These are phyloP conservation scores for Balanococcus diminutus DNA, from an alignment of 2,888 invertebrate species.

Conservation along the genomic window DNA sequence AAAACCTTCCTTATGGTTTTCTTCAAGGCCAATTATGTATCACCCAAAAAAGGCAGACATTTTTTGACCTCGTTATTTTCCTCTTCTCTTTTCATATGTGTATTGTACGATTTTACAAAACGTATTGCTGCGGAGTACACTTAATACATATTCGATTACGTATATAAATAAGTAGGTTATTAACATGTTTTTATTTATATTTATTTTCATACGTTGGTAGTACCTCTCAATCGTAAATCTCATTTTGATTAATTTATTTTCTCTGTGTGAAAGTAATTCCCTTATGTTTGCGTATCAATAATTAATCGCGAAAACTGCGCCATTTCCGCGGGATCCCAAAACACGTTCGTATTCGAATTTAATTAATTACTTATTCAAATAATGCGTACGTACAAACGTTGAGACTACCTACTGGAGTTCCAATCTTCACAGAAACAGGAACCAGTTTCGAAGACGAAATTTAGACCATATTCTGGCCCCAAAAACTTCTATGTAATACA, in stretches of 20 bases:
- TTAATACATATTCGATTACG: neutral
- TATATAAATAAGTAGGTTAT: constrained; percentile 31
- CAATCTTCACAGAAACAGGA: neutral
- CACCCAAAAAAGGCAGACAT: neutral
- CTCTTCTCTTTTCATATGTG: neutral
- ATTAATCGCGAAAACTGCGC: neutral
- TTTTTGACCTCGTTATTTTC: neutral
- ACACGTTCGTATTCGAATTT: neutral
- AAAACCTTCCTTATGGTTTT: neutral
- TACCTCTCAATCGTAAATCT: neutral
- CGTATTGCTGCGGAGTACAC: neutral
- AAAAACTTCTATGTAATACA: too few species aligned
- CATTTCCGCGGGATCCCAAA: neutral
- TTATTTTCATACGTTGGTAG: neutral
- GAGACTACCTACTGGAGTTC: neutral
- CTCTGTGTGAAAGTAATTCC: neutral
- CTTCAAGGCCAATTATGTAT: constrained; percentile 4
- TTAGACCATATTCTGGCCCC: too few species aligned
- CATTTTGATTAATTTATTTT: constrained; percentile 24
- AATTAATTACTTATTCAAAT: constrained; percentile 20
- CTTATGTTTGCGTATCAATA: neutral
- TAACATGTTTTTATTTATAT: neutral
- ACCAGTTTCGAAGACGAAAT: neutral
- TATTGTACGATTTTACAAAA: neutral
- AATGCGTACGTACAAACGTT: neutral